phyloP scores from a whole-genome alignment of 2,888 invertebrate species.

The Reticulitermes lucifugus region DNA sequence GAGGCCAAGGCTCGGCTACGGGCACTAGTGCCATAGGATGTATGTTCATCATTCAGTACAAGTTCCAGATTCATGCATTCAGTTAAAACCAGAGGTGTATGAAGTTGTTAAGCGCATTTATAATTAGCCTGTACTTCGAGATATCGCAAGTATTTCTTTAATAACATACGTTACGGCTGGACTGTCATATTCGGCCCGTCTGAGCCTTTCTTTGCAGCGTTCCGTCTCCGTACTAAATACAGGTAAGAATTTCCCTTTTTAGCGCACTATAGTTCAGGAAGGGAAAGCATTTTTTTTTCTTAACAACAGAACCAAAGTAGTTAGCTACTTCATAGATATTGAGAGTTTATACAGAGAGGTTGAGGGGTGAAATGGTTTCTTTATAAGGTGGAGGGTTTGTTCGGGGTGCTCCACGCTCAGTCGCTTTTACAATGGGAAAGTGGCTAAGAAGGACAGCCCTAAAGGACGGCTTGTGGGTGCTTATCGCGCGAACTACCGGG shows the following conservation, averaged over 20 bases:
- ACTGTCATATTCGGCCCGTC: not conserved
- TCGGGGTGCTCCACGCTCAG: not conserved
- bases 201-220: not conserved
- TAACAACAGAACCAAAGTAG: not conserved
- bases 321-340: slow-evolving; percentile 24
- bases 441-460: not conserved
- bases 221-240: not conserved
- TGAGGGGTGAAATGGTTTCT: slow-evolving; percentile 20
- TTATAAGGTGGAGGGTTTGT: slow-evolving; percentile 17
- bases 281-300: not conserved
- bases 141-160: too few relatives aligned
- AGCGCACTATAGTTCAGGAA: not conserved
- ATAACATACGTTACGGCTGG: too few relatives aligned
- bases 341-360: not conserved
- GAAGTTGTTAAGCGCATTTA: too few relatives aligned
- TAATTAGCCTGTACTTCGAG: too few relatives aligned
- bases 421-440: slow-evolving; percentile 18
- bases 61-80: too few relatives aligned
- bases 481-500: too few relatives aligned
- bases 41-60: too few relatives aligned
- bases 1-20: too few relatives aligned
- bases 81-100: too few relatives aligned
- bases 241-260: slow-evolving; percentile 10
- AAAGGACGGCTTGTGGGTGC: slow-evolving; percentile 10
- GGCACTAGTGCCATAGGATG: too few relatives aligned